Base-by-base conservation (phyloP, 1,140 invertebrate species). In the Drosophila seguyi region DNA sequence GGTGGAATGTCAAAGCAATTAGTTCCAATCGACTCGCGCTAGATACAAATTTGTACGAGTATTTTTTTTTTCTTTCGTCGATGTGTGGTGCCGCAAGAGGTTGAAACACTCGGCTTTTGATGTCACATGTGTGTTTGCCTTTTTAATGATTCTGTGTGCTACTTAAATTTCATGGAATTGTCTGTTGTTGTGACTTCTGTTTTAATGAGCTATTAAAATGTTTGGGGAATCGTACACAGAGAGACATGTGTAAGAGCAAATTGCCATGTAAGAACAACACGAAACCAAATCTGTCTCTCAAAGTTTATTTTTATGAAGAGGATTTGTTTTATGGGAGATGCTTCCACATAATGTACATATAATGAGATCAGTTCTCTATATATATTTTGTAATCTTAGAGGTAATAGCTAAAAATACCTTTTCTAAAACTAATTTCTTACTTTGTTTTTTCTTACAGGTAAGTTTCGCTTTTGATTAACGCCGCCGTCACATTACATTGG, bases 191-290 rank as follows among this genome's bases (percentile, higher is more conserved):
- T 62, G n/a, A 29, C 45, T 36, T 20, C 66, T 36, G 45, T 68
- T 76, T 77, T 81, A 80, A 81, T 90, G 81, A 81, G 80, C 80
- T 78, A 90, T 88, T 84, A 84, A 87, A 80, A 72, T 69, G 63
- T 59, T 78, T 61, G 52, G 42, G 58, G 58, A 39, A 56, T 69
- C 56, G 57, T 53, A 53, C 20, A 53, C 50, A 53, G 31, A 13
- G 48, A 53, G 31, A 78, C 73, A 76, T 58, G 48, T 76, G 42
- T 72, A 58, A 58, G 38, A 39, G 39, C 55, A 29, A 61, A 52
- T 45, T 65, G 42, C 39, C 42, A 0, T 55, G 50, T 27, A 41
- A 38, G 48, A 45, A 16, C 27, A 31, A 29, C 31, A 69, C 18
- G 2, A 41, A 55, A 34, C 29, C 14, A 29, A 69, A 65, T 61